These are phyloP conservation scores for Rhinichthys klamathensis DNA, from an alignment of 2,113 vertebrate genomes.

Conservation along the genomic window DNA sequence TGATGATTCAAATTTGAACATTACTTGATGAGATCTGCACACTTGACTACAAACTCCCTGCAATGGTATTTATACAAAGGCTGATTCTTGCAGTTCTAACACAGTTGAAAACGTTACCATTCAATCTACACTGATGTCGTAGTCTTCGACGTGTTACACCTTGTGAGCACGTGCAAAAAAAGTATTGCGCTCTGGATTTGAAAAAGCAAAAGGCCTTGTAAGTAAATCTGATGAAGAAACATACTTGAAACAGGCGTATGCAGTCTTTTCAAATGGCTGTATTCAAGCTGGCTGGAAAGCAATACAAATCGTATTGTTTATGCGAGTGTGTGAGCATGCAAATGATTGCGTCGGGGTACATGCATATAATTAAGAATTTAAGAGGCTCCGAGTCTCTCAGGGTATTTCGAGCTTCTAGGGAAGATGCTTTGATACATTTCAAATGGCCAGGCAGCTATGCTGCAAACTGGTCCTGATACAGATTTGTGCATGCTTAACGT, in stretches of 20 bases:
- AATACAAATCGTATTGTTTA: neutral
- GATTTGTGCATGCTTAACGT: constrained; percentile 35
- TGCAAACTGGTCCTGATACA: neutral
- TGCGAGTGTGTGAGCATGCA: constrained; percentile 21
- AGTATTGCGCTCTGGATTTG: neutral
- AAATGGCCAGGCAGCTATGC: neutral
- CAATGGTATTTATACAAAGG: constrained; percentile 8
- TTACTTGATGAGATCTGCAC: constrained; percentile 30
- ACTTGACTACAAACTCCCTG: neutral
- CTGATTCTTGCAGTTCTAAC: neutral
- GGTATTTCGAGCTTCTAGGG: neutral
- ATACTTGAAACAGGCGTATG: neutral
- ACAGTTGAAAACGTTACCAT: neutral
- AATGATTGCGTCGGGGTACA: constrained; percentile 6
- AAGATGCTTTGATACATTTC: constrained; percentile 4
- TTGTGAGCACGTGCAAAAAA: neutral
- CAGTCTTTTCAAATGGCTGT: neutral
- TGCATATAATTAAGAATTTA: constrained; percentile 33
- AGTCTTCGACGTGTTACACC: no score
- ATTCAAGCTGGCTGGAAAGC: constrained; percentile 15
- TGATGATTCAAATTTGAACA: neutral
- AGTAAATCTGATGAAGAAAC: neutral
- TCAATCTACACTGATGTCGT: neutral
- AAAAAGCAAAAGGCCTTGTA: neutral
- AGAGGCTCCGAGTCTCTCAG: neutral